These are phyloP conservation scores for Manacus vitellinus DNA, from an alignment of 2,113 vertebrate species.

Conservation along the genomic window DNA sequence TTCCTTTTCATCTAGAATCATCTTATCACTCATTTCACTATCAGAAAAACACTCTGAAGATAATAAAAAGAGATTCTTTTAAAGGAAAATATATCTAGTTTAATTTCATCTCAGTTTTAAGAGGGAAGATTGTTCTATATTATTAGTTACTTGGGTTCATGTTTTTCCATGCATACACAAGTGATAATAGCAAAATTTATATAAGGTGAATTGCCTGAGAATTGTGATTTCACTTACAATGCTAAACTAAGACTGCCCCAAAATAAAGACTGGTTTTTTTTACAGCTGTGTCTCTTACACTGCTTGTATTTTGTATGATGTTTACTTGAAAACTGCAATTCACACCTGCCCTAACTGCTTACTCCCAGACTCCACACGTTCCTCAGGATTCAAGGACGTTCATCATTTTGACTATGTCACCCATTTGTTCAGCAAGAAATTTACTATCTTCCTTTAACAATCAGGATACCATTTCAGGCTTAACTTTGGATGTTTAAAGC, in stretches of 20 bases:
- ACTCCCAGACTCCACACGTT: neutral
- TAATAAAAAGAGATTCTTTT: constrained; percentile 44
- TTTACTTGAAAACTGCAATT: neutral
- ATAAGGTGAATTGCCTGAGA: neutral
- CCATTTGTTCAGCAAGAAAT: constrained; percentile 47
- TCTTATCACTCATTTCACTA: constrained; percentile 61
- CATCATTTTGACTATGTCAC: constrained; percentile 64
- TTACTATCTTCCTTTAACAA: constrained; percentile 66
- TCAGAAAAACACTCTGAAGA: constrained; percentile 51
- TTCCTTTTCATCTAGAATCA: constrained; percentile 53
- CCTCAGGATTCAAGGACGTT: constrained; percentile 4
- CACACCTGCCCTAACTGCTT: neutral
- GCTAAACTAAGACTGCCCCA: neutral
- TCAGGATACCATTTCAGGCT: constrained; percentile 58
- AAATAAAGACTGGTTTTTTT: neutral
- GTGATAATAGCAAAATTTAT: neutral
- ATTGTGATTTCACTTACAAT: neutral
- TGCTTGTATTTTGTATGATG: neutral
- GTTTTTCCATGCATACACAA: neutral
- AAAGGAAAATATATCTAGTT: constrained; percentile 29
- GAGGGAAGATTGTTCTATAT: neutral
- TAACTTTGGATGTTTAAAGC: constrained; percentile 67
- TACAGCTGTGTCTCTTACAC: neutral
- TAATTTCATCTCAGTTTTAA: constrained; percentile 30
- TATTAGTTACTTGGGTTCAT: neutral